phyloP scores from a whole-genome alignment of 2,113 vertebrate genomes.

The Gopherus evgoodei region DNA sequence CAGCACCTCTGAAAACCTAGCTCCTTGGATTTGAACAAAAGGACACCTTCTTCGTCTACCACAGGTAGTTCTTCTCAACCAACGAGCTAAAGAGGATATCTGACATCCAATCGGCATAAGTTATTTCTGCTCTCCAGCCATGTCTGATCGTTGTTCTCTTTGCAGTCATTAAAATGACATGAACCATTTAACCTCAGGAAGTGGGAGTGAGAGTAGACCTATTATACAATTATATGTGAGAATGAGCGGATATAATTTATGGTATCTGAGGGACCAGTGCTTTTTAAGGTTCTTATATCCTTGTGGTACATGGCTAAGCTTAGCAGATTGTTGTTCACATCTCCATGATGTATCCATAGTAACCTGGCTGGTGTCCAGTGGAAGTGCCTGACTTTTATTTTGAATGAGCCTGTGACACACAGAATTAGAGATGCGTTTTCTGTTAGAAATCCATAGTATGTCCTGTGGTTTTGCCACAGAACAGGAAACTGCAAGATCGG shows the following conservation, averaged over 20 bases:
- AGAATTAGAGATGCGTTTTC: slow-evolving; percentile 54
- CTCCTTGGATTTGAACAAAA: slow-evolving; percentile 1
- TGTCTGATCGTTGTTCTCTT: not conserved
- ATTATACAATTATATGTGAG: slow-evolving; percentile 16
- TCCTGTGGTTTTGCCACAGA: not conserved
- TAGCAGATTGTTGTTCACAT: slow-evolving; percentile 54
- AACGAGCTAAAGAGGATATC: not conserved
- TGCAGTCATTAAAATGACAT: slow-evolving; percentile 4
- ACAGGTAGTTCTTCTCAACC: not conserved
- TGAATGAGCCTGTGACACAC: slow-evolving; percentile 59
- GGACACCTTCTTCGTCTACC: not conserved
- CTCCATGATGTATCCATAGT: slow-evolving; percentile 56
- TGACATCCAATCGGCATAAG: not conserved
- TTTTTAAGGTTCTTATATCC: slow-evolving; percentile 65
- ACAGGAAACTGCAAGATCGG: not conserved
- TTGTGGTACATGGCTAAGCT: slow-evolving; percentile 53
- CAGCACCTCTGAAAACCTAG: not conserved
- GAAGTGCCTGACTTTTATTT: slow-evolving; percentile 61
- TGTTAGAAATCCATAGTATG: slow-evolving; percentile 45
- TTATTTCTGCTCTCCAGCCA: not conserved
- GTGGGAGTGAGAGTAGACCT: slow-evolving; percentile 34
- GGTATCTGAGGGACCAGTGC: slow-evolving; percentile 56
- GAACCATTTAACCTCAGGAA: not conserved
- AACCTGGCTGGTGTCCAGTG: slow-evolving; percentile 67
- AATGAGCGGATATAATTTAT: slow-evolving; percentile 49